phyloP scores from a whole-genome alignment of 2,797 vertebrate species.

The Tympanoctomys barrerae region DNA sequence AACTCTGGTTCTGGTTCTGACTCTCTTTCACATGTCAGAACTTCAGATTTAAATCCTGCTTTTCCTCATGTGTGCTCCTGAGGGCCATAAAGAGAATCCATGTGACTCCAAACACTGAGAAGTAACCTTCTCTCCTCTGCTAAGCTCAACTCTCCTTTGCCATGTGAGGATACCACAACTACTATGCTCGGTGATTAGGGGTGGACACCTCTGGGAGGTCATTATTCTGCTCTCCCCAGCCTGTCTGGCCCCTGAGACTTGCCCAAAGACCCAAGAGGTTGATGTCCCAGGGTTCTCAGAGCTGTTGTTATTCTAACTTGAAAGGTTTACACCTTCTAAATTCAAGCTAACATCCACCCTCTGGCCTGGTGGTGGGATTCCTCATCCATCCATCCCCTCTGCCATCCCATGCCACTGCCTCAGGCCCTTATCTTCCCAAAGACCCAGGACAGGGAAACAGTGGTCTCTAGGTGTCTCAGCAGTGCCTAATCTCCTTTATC shows the following conservation, averaged over 20 bases:
- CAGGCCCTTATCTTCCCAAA: background rate
- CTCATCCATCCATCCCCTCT: background rate
- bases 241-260: background rate
- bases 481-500: too few species aligned
- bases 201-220: background rate
- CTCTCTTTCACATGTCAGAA: background rate
- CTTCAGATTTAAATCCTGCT: background rate
- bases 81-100: background rate
- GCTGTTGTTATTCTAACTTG: background rate
- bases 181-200: accelerated
- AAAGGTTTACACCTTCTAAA: background rate
- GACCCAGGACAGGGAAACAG: background rate
- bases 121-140: background rate
- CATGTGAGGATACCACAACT: background rate
- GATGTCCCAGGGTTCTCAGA: background rate
- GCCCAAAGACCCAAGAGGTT: background rate
- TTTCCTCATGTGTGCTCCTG: background rate
- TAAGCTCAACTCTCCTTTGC: background rate
- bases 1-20: background rate
- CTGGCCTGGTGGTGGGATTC: background rate
- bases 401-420: background rate
- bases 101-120: background rate
- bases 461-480: too few species aligned
- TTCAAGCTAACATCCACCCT: background rate
- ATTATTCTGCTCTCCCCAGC: background rate